Evolutionary conservation across 2,113 vertebrate species (phyloP), one percentile per base, ranked within the genome.

Genomic region (Speoplatyrhinus poulsoni): DNA sequence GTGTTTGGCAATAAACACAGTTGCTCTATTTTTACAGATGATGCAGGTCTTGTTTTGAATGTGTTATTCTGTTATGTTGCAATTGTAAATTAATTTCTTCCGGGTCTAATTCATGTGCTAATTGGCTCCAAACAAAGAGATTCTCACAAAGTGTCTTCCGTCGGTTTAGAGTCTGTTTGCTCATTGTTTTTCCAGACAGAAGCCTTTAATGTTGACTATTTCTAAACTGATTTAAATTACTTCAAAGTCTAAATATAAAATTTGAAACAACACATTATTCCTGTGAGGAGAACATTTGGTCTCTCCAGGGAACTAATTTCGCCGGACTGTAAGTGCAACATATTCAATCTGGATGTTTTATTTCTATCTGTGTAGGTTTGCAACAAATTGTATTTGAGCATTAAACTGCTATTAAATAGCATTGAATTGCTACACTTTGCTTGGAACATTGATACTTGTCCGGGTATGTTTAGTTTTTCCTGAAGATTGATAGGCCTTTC

Each of bases 301-400:
- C 67, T 80, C 60, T 67, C 9, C 9, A 57, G 56, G 62, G 62
- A 54, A 65, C 57, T 9, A 56, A 62, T 66, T 58, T 72, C 52
- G 65, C 55, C 46, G 61, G 48, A 52, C 36, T 59, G 46, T 32
- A 32, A 54, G 61, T 17, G 17, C 13, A 13, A 56, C 63, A 67
- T 10, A 56, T 60, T 67, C 48, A 58, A 26, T 71, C 62, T 73
- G 65, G 64, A 63, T 64, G 54, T 68, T 62, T 56, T 9, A 16
- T 53, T 68, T 56, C 57, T 53, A 12, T 67, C 56, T 60, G 54
- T 46, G 33, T 33, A n/a, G 16, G 53, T 80, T 84, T 74, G 79
- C 36, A 76, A 49, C 57, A 69, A 17, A 49, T 10, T 53, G 47
- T 19, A 74, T 91, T 82, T 88, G 81, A 89, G 86, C 86, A 85